phyloP scores from a whole-genome alignment of 2,888 invertebrate species.

The Pterobdella sp. region DNA sequence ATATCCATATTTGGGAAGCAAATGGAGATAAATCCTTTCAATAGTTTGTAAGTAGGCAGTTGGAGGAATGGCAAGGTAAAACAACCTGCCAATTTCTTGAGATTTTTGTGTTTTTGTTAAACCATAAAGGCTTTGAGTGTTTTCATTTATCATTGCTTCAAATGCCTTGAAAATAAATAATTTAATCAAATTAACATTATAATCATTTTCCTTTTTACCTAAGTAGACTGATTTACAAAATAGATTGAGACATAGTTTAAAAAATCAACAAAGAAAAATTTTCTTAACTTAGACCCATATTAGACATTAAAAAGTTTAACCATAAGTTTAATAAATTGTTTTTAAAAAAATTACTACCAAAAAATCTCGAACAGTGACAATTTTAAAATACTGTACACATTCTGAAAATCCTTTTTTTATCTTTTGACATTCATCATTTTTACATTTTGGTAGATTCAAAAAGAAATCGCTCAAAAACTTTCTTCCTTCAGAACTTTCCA shows the following conservation, averaged over 20 bases:
- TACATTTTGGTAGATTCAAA: conserved; percentile 40
- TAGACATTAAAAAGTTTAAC: not conserved
- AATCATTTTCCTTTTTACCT: no score
- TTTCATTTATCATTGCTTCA: conserved; percentile 36
- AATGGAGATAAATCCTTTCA: conserved; percentile 34
- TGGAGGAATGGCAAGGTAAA: conserved; percentile 47
- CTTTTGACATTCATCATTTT: conserved; percentile 40
- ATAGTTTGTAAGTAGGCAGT: conserved; percentile 40
- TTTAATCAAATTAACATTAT: not conserved
- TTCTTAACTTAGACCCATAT: not conserved
- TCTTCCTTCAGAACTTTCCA: conserved; percentile 38
- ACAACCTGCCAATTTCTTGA: conserved; percentile 39
- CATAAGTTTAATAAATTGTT: not conserved
- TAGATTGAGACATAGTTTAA: no score
- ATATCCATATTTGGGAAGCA: conserved; percentile 34
- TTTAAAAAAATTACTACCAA: conserved; percentile 7
- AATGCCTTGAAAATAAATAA: conserved; percentile 33
- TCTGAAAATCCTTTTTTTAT: conserved; percentile 41
- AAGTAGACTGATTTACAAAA: no score
- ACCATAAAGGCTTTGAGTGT: conserved; percentile 37
- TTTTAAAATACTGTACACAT: conserved; percentile 41
- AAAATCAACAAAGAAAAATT: no score
- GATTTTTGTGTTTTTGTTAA: conserved; percentile 31
- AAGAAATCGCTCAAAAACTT: conserved; percentile 40
- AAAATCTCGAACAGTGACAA: conserved; percentile 42